Evolutionary conservation across 2,888 invertebrate species (phyloP).

Genomic region (Caenorhabditis macrosperma): DNA sequence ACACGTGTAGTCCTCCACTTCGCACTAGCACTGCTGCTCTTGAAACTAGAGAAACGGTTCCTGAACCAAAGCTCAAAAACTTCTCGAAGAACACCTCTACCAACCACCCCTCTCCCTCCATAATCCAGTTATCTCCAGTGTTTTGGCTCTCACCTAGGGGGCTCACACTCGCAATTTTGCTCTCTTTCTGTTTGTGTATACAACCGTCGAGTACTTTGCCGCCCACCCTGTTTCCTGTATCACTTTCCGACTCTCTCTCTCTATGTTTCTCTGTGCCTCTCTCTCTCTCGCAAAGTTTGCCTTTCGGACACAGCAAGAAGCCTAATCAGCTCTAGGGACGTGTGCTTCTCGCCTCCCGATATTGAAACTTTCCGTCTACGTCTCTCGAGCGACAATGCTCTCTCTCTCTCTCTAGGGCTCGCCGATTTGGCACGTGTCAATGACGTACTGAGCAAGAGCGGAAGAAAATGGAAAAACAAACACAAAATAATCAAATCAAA

Average conservation of each 20-base stretch:
- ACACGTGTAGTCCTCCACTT: too few species aligned
- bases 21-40: background rate
- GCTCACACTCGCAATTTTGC: too few species aligned
- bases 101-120: background rate
- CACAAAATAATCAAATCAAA: conserved; percentile 2
- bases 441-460: background rate
- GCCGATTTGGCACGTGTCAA: background rate
- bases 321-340: too few species aligned
- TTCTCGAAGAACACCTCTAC: background rate
- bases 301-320: too few species aligned
- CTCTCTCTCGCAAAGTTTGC: too few species aligned
- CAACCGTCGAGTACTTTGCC: too few species aligned
- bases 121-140: background rate
- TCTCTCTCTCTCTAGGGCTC: too few species aligned
- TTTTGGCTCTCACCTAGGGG: background rate
- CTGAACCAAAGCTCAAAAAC: background rate
- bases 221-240: background rate
- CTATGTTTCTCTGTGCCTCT: too few species aligned
- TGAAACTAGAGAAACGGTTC: background rate
- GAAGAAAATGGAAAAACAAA: conserved; percentile 3
- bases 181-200: background rate
- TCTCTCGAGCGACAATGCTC: too few species aligned
- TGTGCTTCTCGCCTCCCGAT: too few species aligned
- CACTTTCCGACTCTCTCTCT: too few species aligned
- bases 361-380: too few species aligned